These are phyloP conservation scores for Anaspis maculata DNA, from an alignment of 2,888 invertebrate genomes.

Conservation along the genomic window DNA sequence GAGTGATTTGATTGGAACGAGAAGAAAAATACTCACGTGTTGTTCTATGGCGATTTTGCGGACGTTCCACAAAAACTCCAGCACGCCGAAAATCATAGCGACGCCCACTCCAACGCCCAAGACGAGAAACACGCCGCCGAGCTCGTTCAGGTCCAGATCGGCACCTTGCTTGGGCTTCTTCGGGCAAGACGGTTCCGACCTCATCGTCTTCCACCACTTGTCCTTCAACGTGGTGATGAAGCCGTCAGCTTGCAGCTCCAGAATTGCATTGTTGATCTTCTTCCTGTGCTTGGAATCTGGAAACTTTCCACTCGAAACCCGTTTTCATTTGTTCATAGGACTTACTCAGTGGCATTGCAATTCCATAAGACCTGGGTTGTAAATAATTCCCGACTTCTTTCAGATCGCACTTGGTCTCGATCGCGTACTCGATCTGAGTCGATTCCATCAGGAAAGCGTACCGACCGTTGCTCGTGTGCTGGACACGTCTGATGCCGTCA, in stretches of 20 bases:
- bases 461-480: conserved; percentile 45
- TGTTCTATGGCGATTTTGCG: conserved; percentile 68
- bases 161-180: conserved; percentile 25
- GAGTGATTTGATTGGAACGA: background rate
- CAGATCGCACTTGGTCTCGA: conserved; percentile 74
- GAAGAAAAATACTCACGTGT: conserved; percentile 50
- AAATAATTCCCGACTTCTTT: conserved; percentile 69
- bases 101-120: conserved; percentile 63
- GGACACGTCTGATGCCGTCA: conserved; percentile 77
- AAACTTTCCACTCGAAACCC: too few relatives aligned
- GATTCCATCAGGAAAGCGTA: conserved; percentile 96
- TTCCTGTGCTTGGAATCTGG: too few relatives aligned
- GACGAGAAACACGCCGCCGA: conserved; percentile 87
- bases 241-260: conserved; percentile 85
- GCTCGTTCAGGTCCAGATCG: conserved; percentile 75
- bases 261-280: conserved; percentile 72
- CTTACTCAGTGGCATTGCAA: conserved; percentile 82
- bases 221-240: conserved; percentile 69
- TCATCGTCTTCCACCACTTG: conserved; percentile 72
- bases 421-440: conserved; percentile 82
- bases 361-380: conserved; percentile 85
- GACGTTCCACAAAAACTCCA: conserved; percentile 82
- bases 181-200: conserved; percentile 4
- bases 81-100: conserved; percentile 65
- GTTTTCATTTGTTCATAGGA: too few relatives aligned